Conservation (phyloP, 2,113 vertebrate genomes). For the Mungos mungo region DNA sequence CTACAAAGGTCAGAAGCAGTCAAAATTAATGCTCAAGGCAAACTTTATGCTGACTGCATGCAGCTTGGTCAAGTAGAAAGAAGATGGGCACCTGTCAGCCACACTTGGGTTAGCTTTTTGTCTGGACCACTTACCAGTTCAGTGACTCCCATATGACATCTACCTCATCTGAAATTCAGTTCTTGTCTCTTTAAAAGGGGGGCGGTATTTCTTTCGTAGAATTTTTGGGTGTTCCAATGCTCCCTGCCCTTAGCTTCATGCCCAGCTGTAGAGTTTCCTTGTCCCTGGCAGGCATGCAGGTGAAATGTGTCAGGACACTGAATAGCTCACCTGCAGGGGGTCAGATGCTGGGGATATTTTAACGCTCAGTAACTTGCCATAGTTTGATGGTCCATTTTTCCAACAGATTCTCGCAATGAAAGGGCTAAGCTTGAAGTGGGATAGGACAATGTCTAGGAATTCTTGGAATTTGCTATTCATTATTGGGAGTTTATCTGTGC, state of each 20-base stretch:
- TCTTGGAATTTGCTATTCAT: not conserved
- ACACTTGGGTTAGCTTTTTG: rapidly evolving
- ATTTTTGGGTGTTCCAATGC: not conserved
- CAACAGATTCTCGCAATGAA: not conserved
- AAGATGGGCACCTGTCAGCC: rapidly evolving
- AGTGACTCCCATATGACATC: too few species aligned
- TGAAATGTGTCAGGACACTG: not conserved
- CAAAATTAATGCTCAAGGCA: not conserved
- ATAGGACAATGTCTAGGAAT: not conserved
- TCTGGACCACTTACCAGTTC: not conserved
- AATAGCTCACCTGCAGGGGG: rapidly evolving
- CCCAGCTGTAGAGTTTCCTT: not conserved
- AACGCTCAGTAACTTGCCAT: not conserved
- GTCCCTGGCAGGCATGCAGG: too few species aligned
- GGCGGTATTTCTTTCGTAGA: not conserved
- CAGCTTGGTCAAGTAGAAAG: not conserved
- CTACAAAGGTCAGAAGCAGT: not conserved
- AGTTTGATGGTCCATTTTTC: rapidly evolving
- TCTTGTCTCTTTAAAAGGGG: not conserved
- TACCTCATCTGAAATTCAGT: not conserved
- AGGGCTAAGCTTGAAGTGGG: not conserved
- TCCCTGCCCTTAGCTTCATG: rapidly evolving
- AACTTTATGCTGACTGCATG: not conserved
- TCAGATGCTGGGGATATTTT: not conserved
- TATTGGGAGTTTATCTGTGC: rapidly evolving